phyloP scores from a whole-genome alignment of 2,888 invertebrate species.

The Psylliodes chrysocephalus region DNA sequence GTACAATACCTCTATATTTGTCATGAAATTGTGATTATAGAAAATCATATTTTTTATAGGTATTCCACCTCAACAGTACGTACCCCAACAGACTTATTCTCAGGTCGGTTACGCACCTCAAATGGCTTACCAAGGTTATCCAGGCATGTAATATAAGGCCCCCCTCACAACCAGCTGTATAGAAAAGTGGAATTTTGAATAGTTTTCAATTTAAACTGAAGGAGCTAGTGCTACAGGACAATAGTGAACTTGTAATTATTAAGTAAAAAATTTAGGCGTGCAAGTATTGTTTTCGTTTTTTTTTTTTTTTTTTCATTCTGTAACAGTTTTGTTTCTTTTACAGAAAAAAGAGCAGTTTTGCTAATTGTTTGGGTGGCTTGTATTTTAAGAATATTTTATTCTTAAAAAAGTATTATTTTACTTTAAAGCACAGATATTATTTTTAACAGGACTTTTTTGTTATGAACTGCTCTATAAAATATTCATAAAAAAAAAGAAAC shows the following conservation, averaged over 20 bases:
- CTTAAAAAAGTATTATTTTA: not conserved
- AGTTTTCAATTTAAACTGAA: constrained; percentile 25
- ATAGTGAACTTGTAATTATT: constrained; percentile 27
- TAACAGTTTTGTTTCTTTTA: not conserved
- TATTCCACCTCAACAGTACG: constrained; percentile 61
- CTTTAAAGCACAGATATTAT: not conserved
- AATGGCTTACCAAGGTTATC: constrained; percentile 73
- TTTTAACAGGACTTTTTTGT: not conserved
- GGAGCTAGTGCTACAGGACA: constrained; percentile 28
- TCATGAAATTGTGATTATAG: too few relatives aligned
- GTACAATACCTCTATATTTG: too few relatives aligned
- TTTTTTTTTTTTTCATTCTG: too few relatives aligned
- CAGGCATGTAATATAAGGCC: constrained; percentile 67
- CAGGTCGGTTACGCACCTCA: constrained; percentile 66
- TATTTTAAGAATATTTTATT: not conserved
- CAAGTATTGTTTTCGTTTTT: constrained; percentile 6
- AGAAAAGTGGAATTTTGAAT: constrained; percentile 34
- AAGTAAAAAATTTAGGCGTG: constrained; percentile 14
- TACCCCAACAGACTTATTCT: constrained; percentile 68
- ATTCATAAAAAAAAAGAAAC: not conserved
- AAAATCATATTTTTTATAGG: too few relatives aligned
- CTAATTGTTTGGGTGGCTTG: not conserved
- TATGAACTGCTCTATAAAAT: not conserved
- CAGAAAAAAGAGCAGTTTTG: not conserved
- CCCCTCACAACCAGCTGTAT: constrained; percentile 33